A percentile compares a stretch with the other conserved stretches of the same genome.
Conservation (phyloP, 2,113 vertebrate genomes). For the Drymodes brunneopygia region DNA sequence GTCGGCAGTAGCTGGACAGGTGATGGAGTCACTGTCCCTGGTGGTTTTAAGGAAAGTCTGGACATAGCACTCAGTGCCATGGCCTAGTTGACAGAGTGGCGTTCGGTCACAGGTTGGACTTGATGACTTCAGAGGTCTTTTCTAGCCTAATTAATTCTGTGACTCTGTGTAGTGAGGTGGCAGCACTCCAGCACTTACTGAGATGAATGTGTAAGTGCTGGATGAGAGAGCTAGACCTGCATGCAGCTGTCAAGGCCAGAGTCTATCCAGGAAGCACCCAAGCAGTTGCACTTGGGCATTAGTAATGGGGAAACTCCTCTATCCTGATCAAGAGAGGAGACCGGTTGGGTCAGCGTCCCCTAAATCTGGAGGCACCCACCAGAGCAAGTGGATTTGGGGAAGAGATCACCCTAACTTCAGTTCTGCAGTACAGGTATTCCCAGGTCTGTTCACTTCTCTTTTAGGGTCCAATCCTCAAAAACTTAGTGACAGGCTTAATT, state of each 20-base stretch:
- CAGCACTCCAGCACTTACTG: not conserved
- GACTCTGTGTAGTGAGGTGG: not conserved
- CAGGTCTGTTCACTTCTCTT: not conserved
- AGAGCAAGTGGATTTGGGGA: not conserved
- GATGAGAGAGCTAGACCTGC: not conserved
- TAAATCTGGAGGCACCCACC: not conserved
- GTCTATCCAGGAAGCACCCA: not conserved
- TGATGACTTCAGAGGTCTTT: fast-evolving
- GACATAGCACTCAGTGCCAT: not conserved
- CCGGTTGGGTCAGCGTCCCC: not conserved
- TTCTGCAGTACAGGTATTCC: not conserved
- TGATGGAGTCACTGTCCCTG: not conserved
- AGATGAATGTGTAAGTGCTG: not conserved
- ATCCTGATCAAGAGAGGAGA: not conserved
- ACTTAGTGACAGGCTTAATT: not conserved
- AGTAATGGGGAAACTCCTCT: not conserved
- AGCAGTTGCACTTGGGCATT: not conserved
- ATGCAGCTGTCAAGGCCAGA: not conserved
- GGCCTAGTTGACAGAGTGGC: not conserved
- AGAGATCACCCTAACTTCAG: not conserved
- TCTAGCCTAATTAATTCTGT: not conserved
- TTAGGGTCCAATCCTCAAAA: not conserved
- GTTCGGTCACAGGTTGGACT: fast-evolving
- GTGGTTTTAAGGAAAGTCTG: not conserved
- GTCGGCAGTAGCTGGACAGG: not conserved